Base-by-base conservation (phyloP, 2,888 invertebrate species). In the Amaurobius ferox region DNA sequence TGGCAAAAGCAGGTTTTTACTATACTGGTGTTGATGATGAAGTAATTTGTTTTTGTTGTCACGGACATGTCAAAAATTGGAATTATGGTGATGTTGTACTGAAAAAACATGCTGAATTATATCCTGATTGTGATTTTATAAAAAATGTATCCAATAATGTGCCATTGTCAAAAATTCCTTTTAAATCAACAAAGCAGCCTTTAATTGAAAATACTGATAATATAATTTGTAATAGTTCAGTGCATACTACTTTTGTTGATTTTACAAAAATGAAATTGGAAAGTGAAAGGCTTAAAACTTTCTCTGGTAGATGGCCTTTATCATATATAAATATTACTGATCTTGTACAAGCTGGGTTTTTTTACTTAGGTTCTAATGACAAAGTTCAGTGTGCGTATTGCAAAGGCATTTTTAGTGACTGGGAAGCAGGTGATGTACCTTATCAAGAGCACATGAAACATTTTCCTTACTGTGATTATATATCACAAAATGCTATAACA, bases 371-470 rank as follows among this genome's bases (percentile, higher is more conserved):
- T 26, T 93, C 94, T 88, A 93, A 93, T 35, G 96, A 97, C 90
- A 94, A 94, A 90, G 96, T 96, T 13, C 93, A 94, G 87, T 97
- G 97, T 91, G 95, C 95, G 0, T 97, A 94, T 93, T 97, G 97
- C 89, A 94, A 94, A 66, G 95, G 95, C 0, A 93, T 96, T 91
- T 94, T 97, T 80, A 95, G 95, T 90, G 93, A 94, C 83, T 97
- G 97, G 97, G 94, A 94, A 88, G 93, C 93, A 88, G 95, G 94
- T n/a, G 97, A 97, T 91, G 94, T 95, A 90, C 95, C 96, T 2
- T 94, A 95, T 90, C 92, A 93, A 19, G 97, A 97, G 90, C 97
- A 97, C 91, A 93, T 94, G 89, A 93, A 94, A 73, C 96, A 96
- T 95, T 95, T 95, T 62, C 95, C 95, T 0, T 94, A 94, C 88